These are phyloP conservation scores for Caenorhabditis latens DNA, from an alignment of 1,140 invertebrate species.

Conservation along the genomic window DNA sequence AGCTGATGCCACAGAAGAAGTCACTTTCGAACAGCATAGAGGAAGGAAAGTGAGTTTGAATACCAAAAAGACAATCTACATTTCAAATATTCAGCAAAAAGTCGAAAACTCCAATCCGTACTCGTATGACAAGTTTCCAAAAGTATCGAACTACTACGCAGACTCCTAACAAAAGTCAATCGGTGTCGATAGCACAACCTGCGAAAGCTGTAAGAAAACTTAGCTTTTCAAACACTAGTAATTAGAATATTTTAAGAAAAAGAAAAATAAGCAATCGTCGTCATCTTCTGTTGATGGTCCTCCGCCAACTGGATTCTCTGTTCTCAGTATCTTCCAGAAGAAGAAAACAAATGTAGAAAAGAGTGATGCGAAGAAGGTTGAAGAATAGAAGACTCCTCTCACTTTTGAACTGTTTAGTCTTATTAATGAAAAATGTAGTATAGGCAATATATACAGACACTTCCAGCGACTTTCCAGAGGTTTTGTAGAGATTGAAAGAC, in stretches of 20 bases:
- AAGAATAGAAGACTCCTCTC: neutral
- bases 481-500: too few relatives aligned
- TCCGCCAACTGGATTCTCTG: neutral
- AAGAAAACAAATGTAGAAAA: neutral
- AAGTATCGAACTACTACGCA: neutral
- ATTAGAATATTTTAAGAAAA: neutral
- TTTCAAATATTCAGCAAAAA: neutral
- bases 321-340: neutral
- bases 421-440: too few relatives aligned
- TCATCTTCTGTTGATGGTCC: neutral
- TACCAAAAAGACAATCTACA: neutral
- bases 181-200: neutral
- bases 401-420: too few relatives aligned
- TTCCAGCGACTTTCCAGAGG: too few relatives aligned
- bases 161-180: neutral
- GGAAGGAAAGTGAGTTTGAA: neutral
- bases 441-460: too few relatives aligned
- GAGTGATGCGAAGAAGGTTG: neutral
- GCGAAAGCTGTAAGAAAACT: neutral
- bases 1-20: neutral
- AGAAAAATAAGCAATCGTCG: neutral
- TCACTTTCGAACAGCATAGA: neutral
- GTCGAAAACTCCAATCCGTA: neutral
- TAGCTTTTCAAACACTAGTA: neutral
- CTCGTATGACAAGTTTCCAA: neutral